Conservation (phyloP, 2,797 vertebrate genomes). For the Aulostomus chinensis region DNA sequence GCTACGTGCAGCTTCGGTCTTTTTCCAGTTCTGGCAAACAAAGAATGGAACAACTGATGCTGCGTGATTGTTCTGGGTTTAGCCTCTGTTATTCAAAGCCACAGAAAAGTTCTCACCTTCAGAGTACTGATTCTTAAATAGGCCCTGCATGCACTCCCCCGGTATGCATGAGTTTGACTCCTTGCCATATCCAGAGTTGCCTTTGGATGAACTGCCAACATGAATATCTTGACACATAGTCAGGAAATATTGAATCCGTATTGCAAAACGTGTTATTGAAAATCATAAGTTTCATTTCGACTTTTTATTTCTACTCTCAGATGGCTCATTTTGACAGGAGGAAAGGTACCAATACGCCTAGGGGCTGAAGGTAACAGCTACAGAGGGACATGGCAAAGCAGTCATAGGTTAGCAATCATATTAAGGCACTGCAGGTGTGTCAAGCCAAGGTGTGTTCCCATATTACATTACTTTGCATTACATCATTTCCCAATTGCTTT, state of each 20-base stretch:
- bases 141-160: conserved; percentile 28
- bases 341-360: too few species aligned
- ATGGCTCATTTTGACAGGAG: too few species aligned
- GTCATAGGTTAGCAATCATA: too few species aligned
- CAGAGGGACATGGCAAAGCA: too few species aligned
- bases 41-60: conserved; percentile 73
- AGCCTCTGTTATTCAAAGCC: conserved; percentile 43
- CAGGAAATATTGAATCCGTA: conserved; percentile 34
- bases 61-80: conserved; percentile 62
- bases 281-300: conserved; percentile 27
- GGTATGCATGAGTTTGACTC: conserved; percentile 34
- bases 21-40: conserved; percentile 61
- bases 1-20: conserved; percentile 49
- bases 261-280: conserved; percentile 23
- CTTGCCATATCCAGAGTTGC: conserved; percentile 33
- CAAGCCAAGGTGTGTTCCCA: too few species aligned
- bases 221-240: conserved; percentile 42
- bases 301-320: conserved; percentile 9
- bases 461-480: too few species aligned
- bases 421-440: too few species aligned
- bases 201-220: conserved; percentile 54
- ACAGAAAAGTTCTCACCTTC: conserved; percentile 70
- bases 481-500: too few species aligned
- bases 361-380: too few species aligned
- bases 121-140: conserved; percentile 46